Base-by-base conservation (phyloP, 2,113 vertebrate species). In the Rhinichthys klamathensis region DNA sequence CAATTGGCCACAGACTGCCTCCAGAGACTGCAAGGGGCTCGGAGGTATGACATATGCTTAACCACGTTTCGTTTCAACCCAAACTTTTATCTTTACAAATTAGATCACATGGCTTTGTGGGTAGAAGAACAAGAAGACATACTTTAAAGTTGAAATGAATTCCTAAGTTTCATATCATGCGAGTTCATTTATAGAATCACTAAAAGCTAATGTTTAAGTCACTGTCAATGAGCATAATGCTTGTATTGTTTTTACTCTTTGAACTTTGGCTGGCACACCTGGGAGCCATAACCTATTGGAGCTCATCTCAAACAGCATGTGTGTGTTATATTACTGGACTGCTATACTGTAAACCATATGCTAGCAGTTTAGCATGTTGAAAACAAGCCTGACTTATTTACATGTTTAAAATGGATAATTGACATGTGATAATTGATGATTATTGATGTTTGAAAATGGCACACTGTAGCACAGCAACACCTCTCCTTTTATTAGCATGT, bases 1-100 rank as follows among this genome's bases (percentile, higher is more conserved):
- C 72, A 84, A 0, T 89, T 99, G 87, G 96, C 97, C 25, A 86
- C 87, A 0, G 96, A 95, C 76, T 98, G 97, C 84, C 93, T 96
- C 81, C 94, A 92, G 85, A 95, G 96, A 73, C 92, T 99, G 86
- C 96, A 97, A 89, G 96, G 86, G 82, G 93, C 96, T 8, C 92
- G 97, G 88, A 97, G 97, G 98, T 99, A 87, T 75, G 67, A 4
- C 67, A 2, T 69, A 38, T 10, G 67, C 21, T 38, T 35, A 69
- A 38, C 1, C 41, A 2, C 0, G 2, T 46, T 74, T 46, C 11
- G 7, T 74, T 61, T 38, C 23, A 61, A 60, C 21, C 25, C 76
- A 44, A 35, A 58, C 75, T 12, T 13, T 13, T 58, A 35, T 21
- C 4, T 58, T n/a, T 44, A 41, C 69, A 46, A 13, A 25, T 73